Base-by-base conservation (phyloP, 2,113 vertebrate species). In the Cacatua alba region DNA sequence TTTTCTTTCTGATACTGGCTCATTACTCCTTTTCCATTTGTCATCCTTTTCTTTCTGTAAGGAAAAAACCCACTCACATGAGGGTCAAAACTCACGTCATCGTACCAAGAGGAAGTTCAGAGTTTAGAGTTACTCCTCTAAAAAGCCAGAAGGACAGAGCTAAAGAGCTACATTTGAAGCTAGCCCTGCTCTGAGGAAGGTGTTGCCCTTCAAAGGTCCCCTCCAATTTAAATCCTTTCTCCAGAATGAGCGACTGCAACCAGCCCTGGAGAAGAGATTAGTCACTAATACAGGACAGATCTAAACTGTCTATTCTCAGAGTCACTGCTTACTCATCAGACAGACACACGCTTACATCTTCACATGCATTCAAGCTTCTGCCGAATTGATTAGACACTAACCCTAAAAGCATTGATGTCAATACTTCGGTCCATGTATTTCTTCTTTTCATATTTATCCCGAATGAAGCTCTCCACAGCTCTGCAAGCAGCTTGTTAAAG, bases 361-460 rank as follows among this genome's bases (percentile, higher is more conserved):
- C 11, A 43, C 44, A 51, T 4, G 31, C 3, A 14, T 17, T 13
- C 21, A 39, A 46, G 63, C 49, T 59, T n/a, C 44, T 37, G 31
- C 3, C 49, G 63, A 39, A n/a, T 46, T 7, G 59, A 68, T 37
- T 21, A 46, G 76, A 44, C 10, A 98, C 99, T 97, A 89, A 99
- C 99, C 98, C 98, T 98, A 55, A 99, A 98, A 9, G 98, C 97
- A 51, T 63, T 98, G 97, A 99, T 98, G 97, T 99, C 99, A 20
- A 99, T 98, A 92, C 99, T 99, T 85, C 99, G 98, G 98, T 99
- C 99, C 97, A 99, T 98, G 95, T 99, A 99, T 91, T 99, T 99
- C 97, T 99, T 99, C 98, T 99, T 99, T 41, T 99, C 99, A 1
- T 99, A 99, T 95, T 99, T 99, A 96, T 99, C 99, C 94, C 99